Conservation (phyloP, 1,140 invertebrate species). For the Magallana gigas region DNA sequence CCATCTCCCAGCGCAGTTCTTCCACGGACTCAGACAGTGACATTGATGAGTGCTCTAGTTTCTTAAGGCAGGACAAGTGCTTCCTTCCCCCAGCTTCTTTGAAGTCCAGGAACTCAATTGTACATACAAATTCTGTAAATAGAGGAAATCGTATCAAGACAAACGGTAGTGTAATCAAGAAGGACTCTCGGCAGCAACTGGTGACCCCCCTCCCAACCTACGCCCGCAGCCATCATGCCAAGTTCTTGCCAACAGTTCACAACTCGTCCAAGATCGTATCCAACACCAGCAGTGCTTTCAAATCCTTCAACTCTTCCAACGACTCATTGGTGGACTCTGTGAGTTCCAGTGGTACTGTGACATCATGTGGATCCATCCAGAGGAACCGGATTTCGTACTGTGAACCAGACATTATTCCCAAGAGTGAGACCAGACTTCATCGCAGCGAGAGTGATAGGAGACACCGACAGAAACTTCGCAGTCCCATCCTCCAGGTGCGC, state of each 20-base stretch:
- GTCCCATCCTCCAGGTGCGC: slow-evolving; percentile 29
- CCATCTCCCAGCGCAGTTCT: background rate
- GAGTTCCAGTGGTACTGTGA: background rate
- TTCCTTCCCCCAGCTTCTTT: slow-evolving; percentile 14
- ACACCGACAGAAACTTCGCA: slow-evolving; percentile 1
- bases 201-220: slow-evolving; percentile 35
- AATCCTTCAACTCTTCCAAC: background rate
- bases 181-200: background rate
- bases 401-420: slow-evolving; percentile 1
- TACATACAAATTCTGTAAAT: slow-evolving; percentile 53
- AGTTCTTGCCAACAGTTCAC: background rate
- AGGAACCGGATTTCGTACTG: slow-evolving; percentile 28
- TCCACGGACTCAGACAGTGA: slow-evolving; percentile 47
- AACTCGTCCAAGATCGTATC: background rate
- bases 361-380: background rate
- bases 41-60: slow-evolving; percentile 46
- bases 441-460: slow-evolving; percentile 16
- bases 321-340: background rate
- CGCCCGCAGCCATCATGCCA: background rate
- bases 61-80: slow-evolving; percentile 42
- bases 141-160: slow-evolving; percentile 35
- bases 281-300: slow-evolving; percentile 37
- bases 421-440: background rate
- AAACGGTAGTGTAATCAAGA: slow-evolving; percentile 35
- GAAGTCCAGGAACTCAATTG: slow-evolving; percentile 37